These are phyloP conservation scores for Lasioglossum albipes DNA, from an alignment of 1,140 invertebrate species.

Conservation along the genomic window DNA sequence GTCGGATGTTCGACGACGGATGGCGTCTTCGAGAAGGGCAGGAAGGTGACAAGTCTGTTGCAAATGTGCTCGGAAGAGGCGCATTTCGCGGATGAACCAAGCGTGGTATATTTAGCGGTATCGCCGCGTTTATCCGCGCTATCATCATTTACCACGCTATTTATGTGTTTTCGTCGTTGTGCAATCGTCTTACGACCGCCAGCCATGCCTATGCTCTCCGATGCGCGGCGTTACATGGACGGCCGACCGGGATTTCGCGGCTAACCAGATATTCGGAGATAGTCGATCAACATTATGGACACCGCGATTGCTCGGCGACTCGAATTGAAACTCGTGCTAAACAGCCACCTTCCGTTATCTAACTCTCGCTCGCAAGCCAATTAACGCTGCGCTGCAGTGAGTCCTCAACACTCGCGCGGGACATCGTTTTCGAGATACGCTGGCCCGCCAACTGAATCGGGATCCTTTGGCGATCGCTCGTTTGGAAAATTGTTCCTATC, in stretches of 20 bases:
- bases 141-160: conserved; percentile 51
- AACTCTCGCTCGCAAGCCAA: not conserved
- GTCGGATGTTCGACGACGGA: too few relatives aligned
- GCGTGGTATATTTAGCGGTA: conserved; percentile 52
- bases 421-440: not conserved
- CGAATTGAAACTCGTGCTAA: conserved; percentile 4
- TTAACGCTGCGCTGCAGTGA: conserved; percentile 3
- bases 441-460: not conserved
- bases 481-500: not conserved
- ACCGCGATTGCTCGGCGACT: conserved; percentile 29
- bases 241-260: conserved; percentile 54
- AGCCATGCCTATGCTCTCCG: conserved; percentile 19
- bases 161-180: conserved; percentile 55
- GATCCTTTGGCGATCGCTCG: not conserved
- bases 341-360: conserved; percentile 4
- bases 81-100: conserved; percentile 41
- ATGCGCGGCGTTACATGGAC: conserved; percentile 29
- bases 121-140: conserved; percentile 49
- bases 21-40: not conserved
- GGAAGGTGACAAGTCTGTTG: conserved; percentile 43
- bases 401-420: not conserved
- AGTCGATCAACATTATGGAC: conserved; percentile 44
- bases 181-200: conserved; percentile 39
- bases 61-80: conserved; percentile 21
- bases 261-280: conserved; percentile 54